phyloP scores from a whole-genome alignment of 2,888 invertebrate species.

The Cryptus viduatorius region DNA sequence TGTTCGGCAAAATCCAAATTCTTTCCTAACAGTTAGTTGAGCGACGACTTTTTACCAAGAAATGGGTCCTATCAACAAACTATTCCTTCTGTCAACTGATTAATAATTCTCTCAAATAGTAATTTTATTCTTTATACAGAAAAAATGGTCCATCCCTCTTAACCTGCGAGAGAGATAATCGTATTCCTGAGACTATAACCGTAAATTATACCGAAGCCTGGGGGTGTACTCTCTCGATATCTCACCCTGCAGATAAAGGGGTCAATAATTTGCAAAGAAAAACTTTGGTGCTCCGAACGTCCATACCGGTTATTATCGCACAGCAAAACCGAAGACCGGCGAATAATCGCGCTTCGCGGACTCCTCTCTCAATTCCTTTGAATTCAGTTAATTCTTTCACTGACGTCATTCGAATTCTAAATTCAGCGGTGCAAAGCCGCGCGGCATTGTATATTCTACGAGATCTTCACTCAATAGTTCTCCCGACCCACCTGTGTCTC shows the following conservation, averaged over 20 bases:
- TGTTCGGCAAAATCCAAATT: too few species aligned
- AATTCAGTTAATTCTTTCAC: conserved; percentile 28
- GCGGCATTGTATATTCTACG: neutral
- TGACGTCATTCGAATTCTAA: conserved; percentile 29
- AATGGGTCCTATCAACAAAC: too few species aligned
- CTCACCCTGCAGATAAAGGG: neutral
- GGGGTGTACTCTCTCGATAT: neutral
- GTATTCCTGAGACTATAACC: neutral
- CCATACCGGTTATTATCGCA: neutral
- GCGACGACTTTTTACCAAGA: too few species aligned
- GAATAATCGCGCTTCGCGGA: conserved; percentile 7
- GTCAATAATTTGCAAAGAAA: neutral
- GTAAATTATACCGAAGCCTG: neutral
- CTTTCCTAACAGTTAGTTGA: too few species aligned
- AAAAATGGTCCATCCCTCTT: neutral
- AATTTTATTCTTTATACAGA: too few species aligned
- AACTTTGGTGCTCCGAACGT: neutral
- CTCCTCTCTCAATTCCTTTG: conserved; percentile 22
- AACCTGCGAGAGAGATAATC: too few species aligned
- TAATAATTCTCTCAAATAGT: too few species aligned
- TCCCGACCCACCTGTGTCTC: neutral
- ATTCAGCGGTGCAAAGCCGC: conserved; percentile 1
- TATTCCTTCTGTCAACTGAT: too few species aligned
- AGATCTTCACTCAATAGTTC: neutral
- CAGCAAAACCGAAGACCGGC: neutral